These are phyloP conservation scores for Drosophila paramelanica DNA, from an alignment of 2,888 invertebrate species.

Conservation along the genomic window DNA sequence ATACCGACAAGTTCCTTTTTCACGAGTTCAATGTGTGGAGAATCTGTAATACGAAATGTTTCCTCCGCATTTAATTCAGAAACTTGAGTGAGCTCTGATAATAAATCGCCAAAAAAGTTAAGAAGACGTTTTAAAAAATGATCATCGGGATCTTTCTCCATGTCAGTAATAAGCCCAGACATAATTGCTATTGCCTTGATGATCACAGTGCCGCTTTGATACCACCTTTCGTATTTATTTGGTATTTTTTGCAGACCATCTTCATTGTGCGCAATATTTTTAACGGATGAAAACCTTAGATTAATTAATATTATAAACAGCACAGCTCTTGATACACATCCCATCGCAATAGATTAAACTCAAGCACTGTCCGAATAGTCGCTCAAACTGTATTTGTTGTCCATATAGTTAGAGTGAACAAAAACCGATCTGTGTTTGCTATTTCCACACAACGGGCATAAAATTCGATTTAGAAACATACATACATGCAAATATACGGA, in stretches of 20 bases:
- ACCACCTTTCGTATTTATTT: background rate
- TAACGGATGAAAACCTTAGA: slow-evolving; percentile 9
- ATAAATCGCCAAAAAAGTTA: slow-evolving; percentile 43
- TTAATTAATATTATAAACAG: slow-evolving; percentile 30
- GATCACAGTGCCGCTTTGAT: slow-evolving; percentile 16
- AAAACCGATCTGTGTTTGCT: slow-evolving; percentile 5
- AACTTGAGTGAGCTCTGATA: slow-evolving; percentile 51
- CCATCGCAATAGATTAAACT: slow-evolving; percentile 45
- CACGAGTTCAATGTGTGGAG: slow-evolving; percentile 46
- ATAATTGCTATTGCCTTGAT: slow-evolving; percentile 21
- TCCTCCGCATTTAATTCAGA: slow-evolving; percentile 43
- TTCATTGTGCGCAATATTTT: slow-evolving; percentile 16
- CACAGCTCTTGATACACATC: slow-evolving; percentile 31
- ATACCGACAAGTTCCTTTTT: slow-evolving; percentile 56
- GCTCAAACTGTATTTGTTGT: slow-evolving; percentile 5
- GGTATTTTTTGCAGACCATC: background rate
- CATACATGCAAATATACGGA: background rate
- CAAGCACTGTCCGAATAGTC: slow-evolving; percentile 39
- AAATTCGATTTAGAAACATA: background rate
- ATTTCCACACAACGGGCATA: background rate
- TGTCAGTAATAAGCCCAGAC: background rate
- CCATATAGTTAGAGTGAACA: slow-evolving; percentile 30
- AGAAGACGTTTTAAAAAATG: slow-evolving; percentile 49
- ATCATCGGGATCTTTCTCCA: slow-evolving; percentile 7
- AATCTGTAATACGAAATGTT: slow-evolving; percentile 46